Conservation (phyloP, 35 echinoderm and acorn worm genomes). For the Anneissia japonica region DNA sequence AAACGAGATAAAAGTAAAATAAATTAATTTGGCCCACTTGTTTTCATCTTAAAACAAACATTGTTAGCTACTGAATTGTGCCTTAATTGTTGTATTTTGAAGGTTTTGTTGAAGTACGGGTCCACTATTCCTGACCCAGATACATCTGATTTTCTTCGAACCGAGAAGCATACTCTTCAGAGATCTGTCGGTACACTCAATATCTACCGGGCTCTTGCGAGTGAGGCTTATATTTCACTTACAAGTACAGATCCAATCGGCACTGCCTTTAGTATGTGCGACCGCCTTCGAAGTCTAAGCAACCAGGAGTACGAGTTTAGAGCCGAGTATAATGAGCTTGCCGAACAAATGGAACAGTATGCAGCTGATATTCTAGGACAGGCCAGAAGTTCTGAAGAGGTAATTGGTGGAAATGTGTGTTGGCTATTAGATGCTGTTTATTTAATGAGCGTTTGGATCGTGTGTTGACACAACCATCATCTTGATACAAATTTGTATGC, state of each 20-base stretch:
- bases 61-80: too few species aligned
- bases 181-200: slow-evolving; percentile 85
- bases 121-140: slow-evolving; percentile 58
- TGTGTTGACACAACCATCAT: too few species aligned
- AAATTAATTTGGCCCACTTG: too few species aligned
- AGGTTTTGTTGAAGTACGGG: slow-evolving; percentile 76
- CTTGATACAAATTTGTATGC: too few species aligned
- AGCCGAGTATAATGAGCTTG: slow-evolving; percentile 66
- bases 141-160: slow-evolving; percentile 57
- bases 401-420: too few species aligned
- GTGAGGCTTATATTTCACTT: slow-evolving; percentile 85
- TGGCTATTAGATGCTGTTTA: too few species aligned
- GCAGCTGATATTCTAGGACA: slow-evolving; percentile 87
- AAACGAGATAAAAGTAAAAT: too few species aligned
- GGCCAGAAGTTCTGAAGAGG: slow-evolving; percentile 85
- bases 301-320: slow-evolving; percentile 87
- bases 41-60: too few species aligned
- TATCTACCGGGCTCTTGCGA: slow-evolving; percentile 68
- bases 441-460: too few species aligned
- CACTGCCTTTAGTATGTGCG: slow-evolving; percentile 62
- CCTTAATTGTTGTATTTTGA: not conserved
- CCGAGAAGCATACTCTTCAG: slow-evolving; percentile 84
- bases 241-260: slow-evolving; percentile 79
- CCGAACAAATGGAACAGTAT: slow-evolving; percentile 73
- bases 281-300: slow-evolving; percentile 63